phyloP scores from a whole-genome alignment of 2,113 vertebrate species.

The Neomonachus schauinslandi region DNA sequence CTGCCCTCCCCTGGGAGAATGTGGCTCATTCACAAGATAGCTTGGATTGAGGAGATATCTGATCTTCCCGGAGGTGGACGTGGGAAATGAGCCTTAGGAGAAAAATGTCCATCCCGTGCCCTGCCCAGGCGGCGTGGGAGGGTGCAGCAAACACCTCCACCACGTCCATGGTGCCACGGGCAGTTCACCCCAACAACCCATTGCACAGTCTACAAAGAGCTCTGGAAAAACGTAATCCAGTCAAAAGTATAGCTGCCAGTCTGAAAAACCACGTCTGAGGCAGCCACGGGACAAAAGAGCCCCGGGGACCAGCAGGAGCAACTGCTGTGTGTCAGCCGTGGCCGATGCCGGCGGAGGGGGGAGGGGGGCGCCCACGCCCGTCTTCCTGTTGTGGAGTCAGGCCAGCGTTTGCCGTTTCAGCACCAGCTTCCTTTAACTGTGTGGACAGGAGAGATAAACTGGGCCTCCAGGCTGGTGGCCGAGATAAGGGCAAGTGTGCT shows the following conservation, averaged over 20 bases:
- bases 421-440: constrained; percentile 56
- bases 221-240: neutral
- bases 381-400: constrained; percentile 57
- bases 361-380: neutral
- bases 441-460: constrained; percentile 66
- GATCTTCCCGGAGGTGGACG: neutral
- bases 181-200: neutral
- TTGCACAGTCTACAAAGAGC: neutral
- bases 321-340: rapidly evolving
- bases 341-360: neutral
- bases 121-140: neutral
- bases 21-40: rapidly evolving
- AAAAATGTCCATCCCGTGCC: rapidly evolving
- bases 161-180: neutral
- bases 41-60: neutral
- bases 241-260: neutral
- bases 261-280: neutral
- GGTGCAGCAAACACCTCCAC: neutral
- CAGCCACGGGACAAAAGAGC: neutral
- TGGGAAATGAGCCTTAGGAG: neutral
- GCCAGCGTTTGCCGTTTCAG: neutral
- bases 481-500: constrained; percentile 10
- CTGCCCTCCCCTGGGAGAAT: neutral
- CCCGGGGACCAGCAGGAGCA: neutral
- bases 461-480: neutral